These are phyloP conservation scores for Empis livida DNA, from an alignment of 2,888 invertebrate species.

Conservation along the genomic window DNA sequence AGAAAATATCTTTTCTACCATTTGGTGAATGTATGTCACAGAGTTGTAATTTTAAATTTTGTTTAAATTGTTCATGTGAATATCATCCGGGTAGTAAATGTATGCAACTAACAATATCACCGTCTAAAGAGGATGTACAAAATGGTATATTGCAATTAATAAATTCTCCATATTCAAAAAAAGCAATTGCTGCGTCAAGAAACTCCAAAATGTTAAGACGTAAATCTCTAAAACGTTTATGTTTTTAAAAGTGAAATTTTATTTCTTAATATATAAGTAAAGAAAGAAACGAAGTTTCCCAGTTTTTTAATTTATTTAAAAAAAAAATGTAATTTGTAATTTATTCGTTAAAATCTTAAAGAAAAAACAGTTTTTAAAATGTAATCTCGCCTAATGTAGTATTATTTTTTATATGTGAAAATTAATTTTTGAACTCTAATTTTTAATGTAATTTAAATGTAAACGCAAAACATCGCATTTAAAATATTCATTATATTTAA, in stretches of 20 bases:
- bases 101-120: conserved; percentile 22
- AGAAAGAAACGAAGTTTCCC: too few relatives aligned
- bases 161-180: not conserved
- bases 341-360: too few relatives aligned
- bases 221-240: not conserved
- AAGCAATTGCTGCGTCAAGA: not conserved
- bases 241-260: not conserved
- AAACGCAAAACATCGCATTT: too few relatives aligned
- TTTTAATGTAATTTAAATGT: too few relatives aligned
- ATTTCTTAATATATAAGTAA: not conserved
- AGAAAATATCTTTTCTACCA: not conserved
- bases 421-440: too few relatives aligned
- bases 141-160: not conserved
- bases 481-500: too few relatives aligned
- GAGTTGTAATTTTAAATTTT: conserved; percentile 21
- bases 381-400: too few relatives aligned
- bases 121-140: conserved; percentile 17
- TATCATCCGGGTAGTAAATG: conserved; percentile 25
- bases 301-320: too few relatives aligned
- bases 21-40: not conserved
- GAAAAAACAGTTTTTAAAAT: too few relatives aligned
- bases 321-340: too few relatives aligned
- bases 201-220: not conserved
- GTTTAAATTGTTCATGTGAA: conserved; percentile 20
- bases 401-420: too few relatives aligned